These are phyloP conservation scores for Eleginops maclovinus DNA, from an alignment of 2,113 vertebrate species.

Conservation along the genomic window DNA sequence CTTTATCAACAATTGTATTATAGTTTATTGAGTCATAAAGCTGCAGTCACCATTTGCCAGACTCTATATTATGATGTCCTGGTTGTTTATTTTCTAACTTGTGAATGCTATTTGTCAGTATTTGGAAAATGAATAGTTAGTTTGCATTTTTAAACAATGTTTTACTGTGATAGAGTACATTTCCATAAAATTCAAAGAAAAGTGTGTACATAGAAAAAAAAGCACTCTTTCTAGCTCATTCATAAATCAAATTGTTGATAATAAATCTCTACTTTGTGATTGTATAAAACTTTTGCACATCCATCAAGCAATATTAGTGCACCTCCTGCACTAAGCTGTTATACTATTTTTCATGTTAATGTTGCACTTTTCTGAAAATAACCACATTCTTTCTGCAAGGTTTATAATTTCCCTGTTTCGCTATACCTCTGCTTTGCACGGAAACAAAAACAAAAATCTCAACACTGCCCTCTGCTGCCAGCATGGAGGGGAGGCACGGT, in stretches of 20 bases:
- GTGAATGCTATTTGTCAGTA: not conserved
- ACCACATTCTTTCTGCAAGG: not conserved
- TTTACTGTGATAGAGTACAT: not conserved
- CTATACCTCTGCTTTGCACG: not conserved
- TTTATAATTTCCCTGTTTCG: not conserved
- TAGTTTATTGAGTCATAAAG: too few species aligned
- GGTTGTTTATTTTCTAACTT: not conserved
- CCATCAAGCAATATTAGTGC: too few species aligned
- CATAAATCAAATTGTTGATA: not conserved
- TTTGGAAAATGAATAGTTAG: not conserved
- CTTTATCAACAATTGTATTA: not conserved
- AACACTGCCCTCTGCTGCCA: slow-evolving; percentile 80
- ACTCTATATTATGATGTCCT: not conserved
- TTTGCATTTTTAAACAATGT: not conserved
- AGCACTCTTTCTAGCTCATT: not conserved
- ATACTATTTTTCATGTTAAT: too few species aligned
- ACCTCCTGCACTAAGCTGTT: too few species aligned
- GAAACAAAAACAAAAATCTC: slow-evolving; percentile 30
- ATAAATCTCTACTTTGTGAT: too few species aligned
- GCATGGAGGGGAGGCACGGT: not conserved
- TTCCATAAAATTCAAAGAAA: too few species aligned
- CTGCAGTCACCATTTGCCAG: not conserved
- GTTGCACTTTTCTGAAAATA: too few species aligned
- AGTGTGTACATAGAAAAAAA: not conserved
- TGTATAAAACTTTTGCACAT: too few species aligned